Conservation (phyloP, 2,113 vertebrate species). For the Emydocephalus ijimae region DNA sequence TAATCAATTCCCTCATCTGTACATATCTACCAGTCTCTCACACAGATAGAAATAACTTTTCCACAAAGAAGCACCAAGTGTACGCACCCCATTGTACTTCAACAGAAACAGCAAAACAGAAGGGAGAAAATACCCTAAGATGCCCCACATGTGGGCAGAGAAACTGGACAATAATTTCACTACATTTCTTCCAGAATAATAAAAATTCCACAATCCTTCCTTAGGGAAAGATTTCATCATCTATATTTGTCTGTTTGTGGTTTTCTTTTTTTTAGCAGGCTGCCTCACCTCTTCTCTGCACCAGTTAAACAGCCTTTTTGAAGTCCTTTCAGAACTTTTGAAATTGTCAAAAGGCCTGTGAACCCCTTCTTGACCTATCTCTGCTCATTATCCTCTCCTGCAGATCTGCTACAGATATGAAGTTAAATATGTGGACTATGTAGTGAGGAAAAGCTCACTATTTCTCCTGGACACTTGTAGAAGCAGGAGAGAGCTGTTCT, state of each 20-base stretch:
- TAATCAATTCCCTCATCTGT: not conserved
- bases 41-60: not conserved
- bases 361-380: not conserved
- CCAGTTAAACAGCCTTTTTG: not conserved
- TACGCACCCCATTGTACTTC: not conserved
- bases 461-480: not conserved
- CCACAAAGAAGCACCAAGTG: not conserved
- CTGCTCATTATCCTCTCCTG: not conserved
- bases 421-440: not conserved
- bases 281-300: not conserved
- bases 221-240: not conserved
- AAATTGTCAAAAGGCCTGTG: not conserved
- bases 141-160: not conserved
- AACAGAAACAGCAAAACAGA: not conserved
- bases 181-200: not conserved
- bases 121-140: not conserved
- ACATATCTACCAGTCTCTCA: not conserved
- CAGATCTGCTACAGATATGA: not conserved
- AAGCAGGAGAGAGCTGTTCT: not conserved
- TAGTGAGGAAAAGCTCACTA: not conserved
- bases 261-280: not conserved
- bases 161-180: not conserved
- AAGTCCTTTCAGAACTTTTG: not conserved
- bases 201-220: not conserved
- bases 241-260: not conserved